These are phyloP conservation scores for Andricus grossulariae DNA, from an alignment of 1,140 invertebrate species.

Conservation along the genomic window DNA sequence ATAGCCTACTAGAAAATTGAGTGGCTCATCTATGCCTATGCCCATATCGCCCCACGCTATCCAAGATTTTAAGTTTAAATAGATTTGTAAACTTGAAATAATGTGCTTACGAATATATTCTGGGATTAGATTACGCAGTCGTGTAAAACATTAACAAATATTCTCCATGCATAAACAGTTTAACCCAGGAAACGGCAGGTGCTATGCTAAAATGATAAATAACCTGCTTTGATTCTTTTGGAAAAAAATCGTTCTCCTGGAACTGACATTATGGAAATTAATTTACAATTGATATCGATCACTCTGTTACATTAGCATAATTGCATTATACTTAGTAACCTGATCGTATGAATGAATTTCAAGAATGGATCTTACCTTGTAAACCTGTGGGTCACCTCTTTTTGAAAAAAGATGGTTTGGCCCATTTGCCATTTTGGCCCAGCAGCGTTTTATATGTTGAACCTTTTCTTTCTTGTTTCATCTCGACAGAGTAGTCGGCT, in stretches of 20 bases:
- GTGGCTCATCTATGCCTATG: no score
- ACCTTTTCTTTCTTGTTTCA: slow-evolving; percentile 39
- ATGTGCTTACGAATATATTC: no score
- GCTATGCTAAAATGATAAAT: no score
- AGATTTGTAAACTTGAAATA: no score
- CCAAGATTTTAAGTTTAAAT: no score
- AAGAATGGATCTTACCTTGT: slow-evolving; percentile 21
- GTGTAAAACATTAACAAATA: no score
- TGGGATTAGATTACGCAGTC: not conserved
- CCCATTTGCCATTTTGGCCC: slow-evolving; percentile 30
- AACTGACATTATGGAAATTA: not conserved
- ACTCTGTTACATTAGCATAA: slow-evolving; percentile 20
- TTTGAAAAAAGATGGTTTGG: slow-evolving; percentile 21
- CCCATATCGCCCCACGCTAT: no score
- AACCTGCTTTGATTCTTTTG: no score
- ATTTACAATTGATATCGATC: not conserved
- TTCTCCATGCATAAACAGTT: no score
- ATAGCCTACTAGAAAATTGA: no score
- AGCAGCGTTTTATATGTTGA: slow-evolving; percentile 20
- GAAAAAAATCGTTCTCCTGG: no score
- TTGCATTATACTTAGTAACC: slow-evolving; percentile 20
- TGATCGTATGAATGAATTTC: slow-evolving; percentile 10
- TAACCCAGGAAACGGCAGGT: no score
- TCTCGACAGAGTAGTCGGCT: slow-evolving; percentile 49
- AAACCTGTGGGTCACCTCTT: slow-evolving; percentile 27